A percentile compares a stretch with the other conserved stretches of the same genome.
These are phyloP conservation scores for Odontocolon sp. DNA, from an alignment of 2,888 invertebrate genomes.

Conservation along the genomic window DNA sequence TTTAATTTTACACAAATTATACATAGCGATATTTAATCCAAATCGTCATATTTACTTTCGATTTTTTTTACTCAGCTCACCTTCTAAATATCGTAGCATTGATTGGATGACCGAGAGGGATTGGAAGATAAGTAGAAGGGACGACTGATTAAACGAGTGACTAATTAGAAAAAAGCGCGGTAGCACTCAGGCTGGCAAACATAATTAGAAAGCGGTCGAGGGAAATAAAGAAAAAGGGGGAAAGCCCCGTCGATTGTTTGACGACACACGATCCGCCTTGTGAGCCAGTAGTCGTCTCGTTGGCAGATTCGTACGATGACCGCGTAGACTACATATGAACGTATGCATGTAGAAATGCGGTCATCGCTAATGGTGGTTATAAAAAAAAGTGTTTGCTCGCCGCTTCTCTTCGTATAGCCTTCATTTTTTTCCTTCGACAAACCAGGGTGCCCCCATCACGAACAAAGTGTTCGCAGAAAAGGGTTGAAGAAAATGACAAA, in stretches of 20 bases:
- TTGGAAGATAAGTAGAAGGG: neutral
- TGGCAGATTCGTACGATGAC: slow-evolving; percentile 44
- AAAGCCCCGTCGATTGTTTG: slow-evolving; percentile 74
- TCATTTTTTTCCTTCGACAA: slow-evolving; percentile 18
- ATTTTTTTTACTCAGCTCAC: too few relatives aligned
- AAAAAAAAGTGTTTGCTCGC: slow-evolving; percentile 75
- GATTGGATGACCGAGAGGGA: neutral
- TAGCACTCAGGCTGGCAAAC: slow-evolving; percentile 78
- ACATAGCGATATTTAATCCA: too few relatives aligned
- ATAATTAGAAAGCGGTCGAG: slow-evolving; percentile 76
- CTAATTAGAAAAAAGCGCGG: slow-evolving; percentile 71
- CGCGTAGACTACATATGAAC: slow-evolving; percentile 20
- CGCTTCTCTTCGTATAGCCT: slow-evolving; percentile 15
- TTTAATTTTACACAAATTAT: too few relatives aligned
- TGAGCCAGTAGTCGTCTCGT: slow-evolving; percentile 51
- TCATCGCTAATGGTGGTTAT: slow-evolving; percentile 76
- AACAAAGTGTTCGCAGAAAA: too few relatives aligned
- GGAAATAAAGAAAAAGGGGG: slow-evolving; percentile 73
- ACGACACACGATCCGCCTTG: slow-evolving; percentile 78
- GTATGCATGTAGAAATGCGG: slow-evolving; percentile 66
- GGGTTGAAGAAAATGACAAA: too few relatives aligned
- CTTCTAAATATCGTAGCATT: too few relatives aligned
- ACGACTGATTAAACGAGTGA: slow-evolving; percentile 72
- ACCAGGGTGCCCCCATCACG: too few relatives aligned
- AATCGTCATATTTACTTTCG: too few relatives aligned